Base-by-base conservation (phyloP, 2,113 vertebrate species). In the Tor tambroides region DNA sequence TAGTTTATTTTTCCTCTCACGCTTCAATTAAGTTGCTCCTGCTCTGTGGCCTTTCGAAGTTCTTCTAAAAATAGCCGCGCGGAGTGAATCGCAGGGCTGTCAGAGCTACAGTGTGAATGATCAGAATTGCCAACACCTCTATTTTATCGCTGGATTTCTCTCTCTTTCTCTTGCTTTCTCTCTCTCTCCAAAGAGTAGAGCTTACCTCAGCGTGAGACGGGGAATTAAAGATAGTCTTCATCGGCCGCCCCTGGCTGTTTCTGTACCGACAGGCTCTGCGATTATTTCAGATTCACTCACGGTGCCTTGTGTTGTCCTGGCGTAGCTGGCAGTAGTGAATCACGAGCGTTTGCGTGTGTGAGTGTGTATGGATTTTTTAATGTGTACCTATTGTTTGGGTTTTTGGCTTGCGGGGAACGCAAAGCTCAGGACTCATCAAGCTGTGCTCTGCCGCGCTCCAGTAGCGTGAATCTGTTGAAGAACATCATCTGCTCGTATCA, bases 241-340 rank as follows among this genome's bases (percentile, higher is more conserved):
- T 7, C 30, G 28, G 8, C 90, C 43, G 88, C 92, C 89, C 38
- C 3, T 12, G 90, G 91, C 91, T 91, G 88, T 92, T 93, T 90
- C 89, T 91, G 89, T 88, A 89, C 89, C 87, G 86, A 89, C 88
- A 72, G 91, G 90, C 90, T 89, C 87, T 86, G 61, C 89, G 89
- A 92, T 94, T 91, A 93, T 93, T 94, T 92, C 89, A 93, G 91
- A 93, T 91, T 90, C 86, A 87, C 81, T 84, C 87, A 86, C 90
- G 91, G 86, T 91, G 91, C 85, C 87, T 91, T 32, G 75, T 88
- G 85, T 88, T 90, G 88, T 91, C 81, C 87, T 90, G 89, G 81
- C 93, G 89, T 89, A 88, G 86, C 90, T 89, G 89, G 90, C 88
- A 83, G 86, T 89, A 87, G 46, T 76, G 43, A 76, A 76, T 76